Conservation (phyloP, 2,113 vertebrate genomes). For the Tor tambroides region DNA sequence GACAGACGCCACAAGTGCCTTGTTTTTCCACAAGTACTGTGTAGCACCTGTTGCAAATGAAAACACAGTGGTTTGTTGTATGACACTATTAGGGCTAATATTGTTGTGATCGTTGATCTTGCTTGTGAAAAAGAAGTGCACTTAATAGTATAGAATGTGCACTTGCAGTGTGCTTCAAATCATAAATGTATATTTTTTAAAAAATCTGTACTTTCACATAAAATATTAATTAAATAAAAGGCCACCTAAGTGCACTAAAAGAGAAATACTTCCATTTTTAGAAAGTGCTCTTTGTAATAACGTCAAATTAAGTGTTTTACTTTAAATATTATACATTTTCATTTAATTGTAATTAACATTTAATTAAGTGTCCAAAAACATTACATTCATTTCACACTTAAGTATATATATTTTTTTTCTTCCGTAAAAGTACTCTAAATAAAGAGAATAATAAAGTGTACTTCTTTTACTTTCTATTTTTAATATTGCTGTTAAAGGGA, state of each 20-base stretch:
- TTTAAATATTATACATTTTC: background rate
- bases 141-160: no score
- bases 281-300: background rate
- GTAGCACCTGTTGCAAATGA: conserved; percentile 30
- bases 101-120: background rate
- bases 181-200: background rate
- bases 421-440: no score
- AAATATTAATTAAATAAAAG: background rate
- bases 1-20: background rate
- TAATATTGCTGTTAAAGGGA: no score
- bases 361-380: no score
- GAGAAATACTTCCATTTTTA: background rate
- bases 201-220: no score
- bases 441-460: no score
- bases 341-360: no score
- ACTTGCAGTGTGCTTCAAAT: background rate
- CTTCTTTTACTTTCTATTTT: no score
- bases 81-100: background rate
- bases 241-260: background rate
- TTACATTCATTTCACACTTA: no score
- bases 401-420: no score
- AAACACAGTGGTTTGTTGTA: background rate
- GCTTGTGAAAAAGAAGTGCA: background rate
- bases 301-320: background rate
- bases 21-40: conserved; percentile 56